Percentiles rank a stretch among this genome's conserved stretches.
phyloP scores from a whole-genome alignment of 1,140 invertebrate species.

The Anoplolepis gracilipes region DNA sequence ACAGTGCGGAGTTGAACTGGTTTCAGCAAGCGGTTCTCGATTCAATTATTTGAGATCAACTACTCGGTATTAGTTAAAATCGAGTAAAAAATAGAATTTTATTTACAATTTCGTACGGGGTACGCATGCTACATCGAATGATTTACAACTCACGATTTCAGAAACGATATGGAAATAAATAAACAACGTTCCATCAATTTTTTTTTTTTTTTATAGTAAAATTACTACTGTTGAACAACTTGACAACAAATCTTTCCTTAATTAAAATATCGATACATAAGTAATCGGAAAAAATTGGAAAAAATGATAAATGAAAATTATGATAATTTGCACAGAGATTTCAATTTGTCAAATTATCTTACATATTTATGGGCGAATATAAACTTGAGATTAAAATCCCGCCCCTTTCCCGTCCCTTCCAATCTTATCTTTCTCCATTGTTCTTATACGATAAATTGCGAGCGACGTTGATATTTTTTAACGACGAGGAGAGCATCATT shows the following conservation, averaged over 20 bases:
- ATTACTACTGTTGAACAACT: background rate
- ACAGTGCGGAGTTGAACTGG: background rate
- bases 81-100: background rate
- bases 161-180: background rate
- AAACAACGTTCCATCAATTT: background rate
- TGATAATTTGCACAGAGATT: background rate
- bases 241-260: background rate
- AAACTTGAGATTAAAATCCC: conserved; percentile 31
- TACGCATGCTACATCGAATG: background rate
- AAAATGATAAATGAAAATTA: conserved; percentile 11
- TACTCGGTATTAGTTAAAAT: background rate
- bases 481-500: conserved; percentile 44
- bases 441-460: conserved; percentile 54
- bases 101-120: too few species aligned
- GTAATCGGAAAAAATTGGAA: background rate
- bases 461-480: conserved; percentile 36
- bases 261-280: background rate
- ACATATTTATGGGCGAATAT: background rate
- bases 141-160: background rate
- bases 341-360: background rate
- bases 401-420: background rate
- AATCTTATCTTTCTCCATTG: too few species aligned
- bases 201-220: background rate
- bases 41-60: conserved; percentile 40
- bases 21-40: background rate